Base-by-base conservation (phyloP, 2,113 vertebrate genomes). In the Pyrgilauda ruficollis region DNA sequence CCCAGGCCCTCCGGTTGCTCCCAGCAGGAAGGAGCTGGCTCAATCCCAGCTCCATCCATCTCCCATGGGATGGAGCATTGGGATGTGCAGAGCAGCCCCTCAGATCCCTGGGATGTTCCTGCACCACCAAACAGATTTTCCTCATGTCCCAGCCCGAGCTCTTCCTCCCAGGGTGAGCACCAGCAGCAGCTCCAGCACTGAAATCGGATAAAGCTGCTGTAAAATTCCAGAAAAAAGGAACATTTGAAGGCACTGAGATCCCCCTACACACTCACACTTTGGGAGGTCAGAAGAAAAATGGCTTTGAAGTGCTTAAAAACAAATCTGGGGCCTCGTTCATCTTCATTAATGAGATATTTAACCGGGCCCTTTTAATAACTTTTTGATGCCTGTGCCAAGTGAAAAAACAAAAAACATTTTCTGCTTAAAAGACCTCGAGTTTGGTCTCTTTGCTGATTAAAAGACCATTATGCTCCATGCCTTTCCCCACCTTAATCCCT, bases 281-380 rank as follows among this genome's bases (percentile, higher is more conserved):
- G 95, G 96, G 96, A 94, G 95, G 95, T 84, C 96, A 94, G 85
- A 18, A 70, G 76, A 74, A 81, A 90, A 39, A 1, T 7, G 1
- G 44, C 95, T 97, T 95, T 93, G 95, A 95, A 92, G 83, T 75
- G 77, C 78, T 93, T 64, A 46, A 92, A 97, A 94, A 89, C 89
- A 87, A 92, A 96, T 97, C 93, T 12, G 61, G 75, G 66, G 41
- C 84, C 9, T 90, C 89, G 85, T 97, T 95, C 69, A 7, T 96
- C 96, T 97, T 97, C 93, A 90, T 97, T 97, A 96, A 95, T 81
- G 89, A 92, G 93, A 94, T 93, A 81, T 94, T 95, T 94, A 92
- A 72, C 95, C 66, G 72, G 84, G 75, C 92, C 83, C 61, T 86
- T 93, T 87, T 94, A 94, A 93, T 92, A 89, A 92, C 64, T 78